A percentile compares a stretch with the other conserved stretches of the same genome.
phyloP scores from a whole-genome alignment of 2,797 vertebrate genomes.

The Micrastur ruficollis region DNA sequence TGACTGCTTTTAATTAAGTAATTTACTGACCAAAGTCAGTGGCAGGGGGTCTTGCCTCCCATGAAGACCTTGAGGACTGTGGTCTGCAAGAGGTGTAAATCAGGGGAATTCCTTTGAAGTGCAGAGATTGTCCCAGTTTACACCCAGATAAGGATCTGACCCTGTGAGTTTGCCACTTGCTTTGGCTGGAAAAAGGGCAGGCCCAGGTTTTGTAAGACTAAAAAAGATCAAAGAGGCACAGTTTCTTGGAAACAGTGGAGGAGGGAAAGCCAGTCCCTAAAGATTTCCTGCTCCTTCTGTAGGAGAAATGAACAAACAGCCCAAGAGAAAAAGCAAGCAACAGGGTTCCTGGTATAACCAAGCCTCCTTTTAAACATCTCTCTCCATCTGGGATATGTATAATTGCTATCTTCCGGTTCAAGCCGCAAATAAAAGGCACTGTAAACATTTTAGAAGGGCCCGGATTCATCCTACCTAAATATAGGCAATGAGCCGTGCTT shows the following conservation, averaged over 20 bases:
- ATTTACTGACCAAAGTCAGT: neutral
- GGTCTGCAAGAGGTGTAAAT: neutral
- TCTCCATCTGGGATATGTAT: conserved; percentile 28
- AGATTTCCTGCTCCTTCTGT: conserved; percentile 45
- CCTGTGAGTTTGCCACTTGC: neutral
- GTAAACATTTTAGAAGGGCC: conserved; percentile 32
- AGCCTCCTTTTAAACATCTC: conserved; percentile 17
- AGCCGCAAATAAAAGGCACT: conserved; percentile 21
- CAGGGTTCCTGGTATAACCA: conserved; percentile 3
- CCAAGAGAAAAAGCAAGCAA: conserved; percentile 6
- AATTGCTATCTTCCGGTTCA: conserved; percentile 16
- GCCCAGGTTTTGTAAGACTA: neutral
- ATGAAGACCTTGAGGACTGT: neutral
- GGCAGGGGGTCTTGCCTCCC: neutral
- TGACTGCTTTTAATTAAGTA: neutral
- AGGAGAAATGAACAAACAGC: conserved; percentile 21
- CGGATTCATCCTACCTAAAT: conserved; percentile 40
- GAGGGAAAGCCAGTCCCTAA: neutral
- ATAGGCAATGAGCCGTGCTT: conserved; percentile 31
- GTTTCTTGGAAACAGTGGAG: conserved; percentile 24
- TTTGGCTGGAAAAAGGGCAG: neutral
- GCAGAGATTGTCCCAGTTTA: neutral
- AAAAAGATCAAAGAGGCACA: conserved; percentile 34
- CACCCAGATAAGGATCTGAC: neutral
- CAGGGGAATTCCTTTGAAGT: neutral